Conservation (phyloP, 2,113 vertebrate species). For the Orthonyx spaldingii region DNA sequence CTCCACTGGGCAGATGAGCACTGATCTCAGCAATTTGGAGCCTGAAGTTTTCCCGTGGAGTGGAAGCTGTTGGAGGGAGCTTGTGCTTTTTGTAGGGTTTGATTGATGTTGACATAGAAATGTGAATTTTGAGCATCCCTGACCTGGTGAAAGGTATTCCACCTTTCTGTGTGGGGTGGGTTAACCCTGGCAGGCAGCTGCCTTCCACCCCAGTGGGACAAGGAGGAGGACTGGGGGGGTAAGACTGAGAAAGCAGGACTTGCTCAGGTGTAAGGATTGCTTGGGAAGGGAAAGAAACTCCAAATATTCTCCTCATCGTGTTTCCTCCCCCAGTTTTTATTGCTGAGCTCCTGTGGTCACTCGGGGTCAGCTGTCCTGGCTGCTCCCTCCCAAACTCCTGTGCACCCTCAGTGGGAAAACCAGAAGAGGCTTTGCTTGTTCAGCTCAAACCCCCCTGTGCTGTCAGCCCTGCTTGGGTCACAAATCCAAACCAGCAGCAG, state of each 20-base stretch:
- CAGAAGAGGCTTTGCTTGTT: background rate
- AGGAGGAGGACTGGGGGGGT: background rate
- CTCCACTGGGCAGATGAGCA: background rate
- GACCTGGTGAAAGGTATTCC: background rate
- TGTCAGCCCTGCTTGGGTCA: background rate
- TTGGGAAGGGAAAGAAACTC: background rate
- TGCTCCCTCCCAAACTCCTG: background rate
- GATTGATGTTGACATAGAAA: background rate
- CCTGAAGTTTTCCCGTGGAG: background rate
- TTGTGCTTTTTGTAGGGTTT: background rate
- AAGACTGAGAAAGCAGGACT: background rate
- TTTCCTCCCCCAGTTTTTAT: background rate
- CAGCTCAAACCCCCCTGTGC: background rate
- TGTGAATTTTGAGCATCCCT: background rate
- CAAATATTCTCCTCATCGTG: background rate
- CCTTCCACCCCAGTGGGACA: background rate
- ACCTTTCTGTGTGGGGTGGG: background rate
- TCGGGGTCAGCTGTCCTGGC: background rate
- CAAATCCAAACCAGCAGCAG: background rate
- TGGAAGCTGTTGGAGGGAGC: background rate
- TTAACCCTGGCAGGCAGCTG: background rate
- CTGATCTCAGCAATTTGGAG: background rate
- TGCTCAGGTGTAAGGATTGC: background rate
- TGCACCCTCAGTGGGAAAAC: background rate
- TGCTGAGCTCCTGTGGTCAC: background rate